Evolutionary conservation across 2,113 vertebrate genomes (phyloP).

Genomic region (Trogon surrucura): DNA sequence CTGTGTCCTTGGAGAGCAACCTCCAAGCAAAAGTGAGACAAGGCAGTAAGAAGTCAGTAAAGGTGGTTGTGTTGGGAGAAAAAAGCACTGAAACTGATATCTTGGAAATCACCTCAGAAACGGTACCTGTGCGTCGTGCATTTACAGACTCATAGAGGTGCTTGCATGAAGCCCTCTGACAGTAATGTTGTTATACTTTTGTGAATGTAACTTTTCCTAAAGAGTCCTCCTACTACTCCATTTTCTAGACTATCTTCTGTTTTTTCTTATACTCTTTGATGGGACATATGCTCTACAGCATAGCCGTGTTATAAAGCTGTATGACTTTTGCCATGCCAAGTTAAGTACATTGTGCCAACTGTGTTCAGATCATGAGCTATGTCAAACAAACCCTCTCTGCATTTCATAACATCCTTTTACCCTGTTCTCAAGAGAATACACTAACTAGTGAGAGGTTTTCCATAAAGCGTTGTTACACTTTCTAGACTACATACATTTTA

Average conservation of each 20-base stretch:
- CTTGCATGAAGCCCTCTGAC: background rate
- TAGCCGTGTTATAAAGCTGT: background rate
- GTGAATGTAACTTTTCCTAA: background rate
- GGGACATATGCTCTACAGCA: background rate
- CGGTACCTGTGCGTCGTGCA: conserved; percentile 48
- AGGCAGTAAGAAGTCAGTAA: conserved; percentile 36
- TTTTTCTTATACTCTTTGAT: background rate
- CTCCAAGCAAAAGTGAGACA: background rate
- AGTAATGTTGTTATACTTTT: background rate
- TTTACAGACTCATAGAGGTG: background rate
- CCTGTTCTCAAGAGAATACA: background rate
- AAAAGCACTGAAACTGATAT: conserved; percentile 50
- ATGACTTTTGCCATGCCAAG: background rate
- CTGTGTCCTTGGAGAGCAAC: background rate
- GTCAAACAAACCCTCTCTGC: background rate
- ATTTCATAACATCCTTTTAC: background rate
- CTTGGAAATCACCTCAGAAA: conserved; percentile 70
- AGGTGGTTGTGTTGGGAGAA: conserved; percentile 31
- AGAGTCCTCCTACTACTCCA: background rate
- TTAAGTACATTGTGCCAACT: background rate
- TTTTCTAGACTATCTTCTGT: background rate
- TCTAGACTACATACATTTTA: background rate
- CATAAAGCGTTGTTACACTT: background rate
- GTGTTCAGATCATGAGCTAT: background rate
- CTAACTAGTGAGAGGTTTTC: background rate